Evolutionary conservation across 2,888 invertebrate genomes (phyloP), one percentile per base, ranked within the genome.

Genomic region (Platerodrilus igneus): DNA sequence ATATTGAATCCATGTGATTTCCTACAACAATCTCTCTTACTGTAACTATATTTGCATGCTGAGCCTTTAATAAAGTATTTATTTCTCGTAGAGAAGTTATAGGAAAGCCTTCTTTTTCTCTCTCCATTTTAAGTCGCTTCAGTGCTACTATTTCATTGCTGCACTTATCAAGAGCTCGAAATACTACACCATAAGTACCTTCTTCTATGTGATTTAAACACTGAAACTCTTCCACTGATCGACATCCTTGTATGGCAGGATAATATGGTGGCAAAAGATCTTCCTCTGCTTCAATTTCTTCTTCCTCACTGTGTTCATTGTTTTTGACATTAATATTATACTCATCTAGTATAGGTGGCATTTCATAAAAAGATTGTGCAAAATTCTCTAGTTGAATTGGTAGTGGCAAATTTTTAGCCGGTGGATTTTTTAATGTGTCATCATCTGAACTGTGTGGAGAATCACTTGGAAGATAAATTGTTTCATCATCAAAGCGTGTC

Each of bases 31-130:
- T 97, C 72, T 99, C 99, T 49, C 95, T 76, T 1, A 96, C 94
- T 0, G 95, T 95, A 6, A 99, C 97, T 49, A 99, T 94, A 68
- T 99, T 99, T 3, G 86, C 86, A 69, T 96, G 94, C 63, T 92
- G 91, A 25, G 92, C 90, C 76, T 95, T 95, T 16, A 99, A 75
- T 37, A 99, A 70, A 7, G 97, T 99, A 71, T 96, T 99, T 58
- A 99, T 96, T 74, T 99, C 99, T 50, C 99, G 77, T 41, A 99
- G 71, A 19, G 96, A 96, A 2, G 99, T 99, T 36, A 99, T 97
- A 1, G 99, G 99, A 65, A 99, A 99, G 33, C 99, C 99, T 71
- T 99, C 97, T 60, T 95, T 96, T 66, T 99, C 99, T 62, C 96
- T 95, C 67, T 99, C 99, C 97, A 99, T 99, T 77, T 99, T 99